These are phyloP conservation scores for Diadumene lineata DNA, from an alignment of 92 coral and sea anemone species.

Conservation along the genomic window DNA sequence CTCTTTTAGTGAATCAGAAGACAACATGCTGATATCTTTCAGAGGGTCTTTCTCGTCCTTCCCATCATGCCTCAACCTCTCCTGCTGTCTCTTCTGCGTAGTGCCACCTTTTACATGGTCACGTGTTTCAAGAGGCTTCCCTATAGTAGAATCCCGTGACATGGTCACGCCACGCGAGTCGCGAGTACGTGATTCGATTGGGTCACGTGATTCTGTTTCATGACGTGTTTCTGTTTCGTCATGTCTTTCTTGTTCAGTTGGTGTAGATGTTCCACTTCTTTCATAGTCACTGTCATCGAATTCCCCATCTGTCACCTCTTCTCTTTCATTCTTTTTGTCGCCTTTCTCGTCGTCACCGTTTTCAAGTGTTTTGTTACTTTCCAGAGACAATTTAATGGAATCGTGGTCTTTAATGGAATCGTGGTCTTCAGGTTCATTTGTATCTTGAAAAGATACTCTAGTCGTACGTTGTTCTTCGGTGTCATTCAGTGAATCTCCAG, in stretches of 20 bases:
- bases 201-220: conserved; percentile 16
- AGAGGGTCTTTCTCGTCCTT: not conserved
- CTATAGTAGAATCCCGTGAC: not conserved
- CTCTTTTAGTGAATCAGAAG: conserved; percentile 43
- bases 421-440: conserved; percentile 1
- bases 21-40: conserved; percentile 22
- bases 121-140: not conserved
- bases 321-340: not conserved
- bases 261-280: not conserved
- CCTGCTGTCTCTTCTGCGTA: not conserved
- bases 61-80: conserved; percentile 10
- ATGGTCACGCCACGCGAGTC: not conserved
- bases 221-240: conserved; percentile 21
- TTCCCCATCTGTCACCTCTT: not conserved
- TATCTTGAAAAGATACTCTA: conserved; percentile 15
- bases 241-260: not conserved
- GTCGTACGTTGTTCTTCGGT: too few relatives aligned
- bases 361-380: not conserved
- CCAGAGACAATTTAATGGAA: not conserved
- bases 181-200: not conserved
- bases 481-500: too few relatives aligned
- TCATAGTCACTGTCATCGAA: not conserved
- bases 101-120: not conserved
- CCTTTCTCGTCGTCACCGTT: not conserved
- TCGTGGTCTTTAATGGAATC: too few relatives aligned